These are phyloP conservation scores for Cladopsammia gracilis DNA, from an alignment of 64 coral and sea anemone genomes.

Conservation along the genomic window DNA sequence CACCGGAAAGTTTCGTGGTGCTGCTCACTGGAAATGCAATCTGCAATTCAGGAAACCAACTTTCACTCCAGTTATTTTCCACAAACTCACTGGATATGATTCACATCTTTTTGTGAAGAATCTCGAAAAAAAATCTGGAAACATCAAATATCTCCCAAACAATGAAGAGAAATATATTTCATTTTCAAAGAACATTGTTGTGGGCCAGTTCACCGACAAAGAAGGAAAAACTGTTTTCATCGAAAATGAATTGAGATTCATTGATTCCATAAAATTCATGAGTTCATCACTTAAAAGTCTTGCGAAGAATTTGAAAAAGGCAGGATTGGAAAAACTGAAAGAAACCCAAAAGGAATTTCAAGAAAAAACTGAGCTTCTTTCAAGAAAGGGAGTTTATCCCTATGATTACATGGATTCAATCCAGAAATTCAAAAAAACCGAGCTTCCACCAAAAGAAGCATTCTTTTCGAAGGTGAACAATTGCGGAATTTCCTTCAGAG, in stretches of 20 bases:
- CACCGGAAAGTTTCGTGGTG: conserved; percentile 39
- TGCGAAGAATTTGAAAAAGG: not conserved
- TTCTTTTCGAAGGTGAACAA: too few relatives aligned
- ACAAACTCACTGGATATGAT: too few relatives aligned
- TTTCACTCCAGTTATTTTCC: not conserved
- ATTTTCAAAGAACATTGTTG: too few relatives aligned
- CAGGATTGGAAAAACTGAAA: too few relatives aligned
- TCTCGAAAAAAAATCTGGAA: not conserved
- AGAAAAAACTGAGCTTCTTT: too few relatives aligned
- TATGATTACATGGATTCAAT: too few relatives aligned
- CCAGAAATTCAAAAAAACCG: too few relatives aligned
- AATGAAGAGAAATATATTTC: too few relatives aligned
- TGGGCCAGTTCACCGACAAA: conserved; percentile 31
- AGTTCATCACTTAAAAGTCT: not conserved
- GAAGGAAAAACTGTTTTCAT: conserved; percentile 30
- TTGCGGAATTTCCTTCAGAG: too few relatives aligned
- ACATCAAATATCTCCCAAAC: not conserved
- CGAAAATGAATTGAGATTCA: conserved; percentile 33
- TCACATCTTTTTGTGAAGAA: conserved; percentile 12
- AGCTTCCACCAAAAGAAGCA: too few relatives aligned
- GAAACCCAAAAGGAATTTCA: too few relatives aligned
- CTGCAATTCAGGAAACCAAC: conserved; percentile 17
- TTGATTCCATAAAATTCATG: conserved; percentile 45
- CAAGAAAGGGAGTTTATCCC: too few relatives aligned
- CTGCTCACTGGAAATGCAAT: conserved; percentile 49